phyloP scores from a whole-genome alignment of 2,113 vertebrate genomes.

The Caloenas nicobarica region DNA sequence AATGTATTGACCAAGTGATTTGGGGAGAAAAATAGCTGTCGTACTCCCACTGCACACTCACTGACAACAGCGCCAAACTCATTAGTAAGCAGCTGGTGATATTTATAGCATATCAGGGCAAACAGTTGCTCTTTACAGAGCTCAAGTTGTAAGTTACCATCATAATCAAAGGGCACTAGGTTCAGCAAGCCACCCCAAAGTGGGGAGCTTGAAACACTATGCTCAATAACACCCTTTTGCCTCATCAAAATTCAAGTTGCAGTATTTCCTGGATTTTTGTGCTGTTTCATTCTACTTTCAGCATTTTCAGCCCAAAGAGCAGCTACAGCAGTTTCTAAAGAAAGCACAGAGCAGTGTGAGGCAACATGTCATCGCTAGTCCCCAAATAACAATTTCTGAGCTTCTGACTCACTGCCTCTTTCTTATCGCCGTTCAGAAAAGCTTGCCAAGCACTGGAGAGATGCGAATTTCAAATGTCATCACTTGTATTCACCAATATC shows the following conservation, averaged over 20 bases:
- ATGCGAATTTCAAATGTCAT: neutral
- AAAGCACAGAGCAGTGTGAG: neutral
- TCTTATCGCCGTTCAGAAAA: neutral
- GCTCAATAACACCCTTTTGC: neutral
- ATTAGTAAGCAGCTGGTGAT: neutral
- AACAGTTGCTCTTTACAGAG: neutral
- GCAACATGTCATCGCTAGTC: neutral
- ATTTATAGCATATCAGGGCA: neutral
- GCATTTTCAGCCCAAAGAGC: neutral
- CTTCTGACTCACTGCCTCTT: neutral
- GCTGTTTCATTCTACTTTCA: neutral
- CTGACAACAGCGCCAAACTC: neutral
- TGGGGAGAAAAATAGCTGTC: neutral
- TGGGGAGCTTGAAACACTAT: neutral
- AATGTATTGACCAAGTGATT: neutral
- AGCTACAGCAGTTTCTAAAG: slow-evolving; percentile 18
- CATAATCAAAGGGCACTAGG: neutral
- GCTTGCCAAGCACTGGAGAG: neutral
- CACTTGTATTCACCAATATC: neutral
- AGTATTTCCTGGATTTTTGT: slow-evolving; percentile 6
- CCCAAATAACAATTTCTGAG: neutral
- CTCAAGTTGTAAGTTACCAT: neutral
- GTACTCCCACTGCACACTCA: neutral
- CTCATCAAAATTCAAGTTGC: neutral
- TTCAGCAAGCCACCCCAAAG: neutral